Conservation (phyloP, 2,113 vertebrate species). For the Percina caprodes region DNA sequence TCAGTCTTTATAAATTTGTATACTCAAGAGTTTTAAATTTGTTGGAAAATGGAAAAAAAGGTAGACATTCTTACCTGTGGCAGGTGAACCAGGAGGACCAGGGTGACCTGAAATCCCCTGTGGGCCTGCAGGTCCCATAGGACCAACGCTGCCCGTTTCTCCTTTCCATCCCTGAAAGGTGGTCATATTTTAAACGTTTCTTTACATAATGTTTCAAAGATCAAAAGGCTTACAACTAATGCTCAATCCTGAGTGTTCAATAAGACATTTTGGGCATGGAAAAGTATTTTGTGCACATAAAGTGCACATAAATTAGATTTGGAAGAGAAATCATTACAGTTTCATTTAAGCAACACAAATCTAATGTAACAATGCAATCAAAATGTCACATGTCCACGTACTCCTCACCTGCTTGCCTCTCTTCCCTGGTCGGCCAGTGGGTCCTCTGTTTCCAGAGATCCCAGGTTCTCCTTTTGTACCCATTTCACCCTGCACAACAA, state of each 20-base stretch:
- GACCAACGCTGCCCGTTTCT: slow-evolving; percentile 85
- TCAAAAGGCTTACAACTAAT: not conserved
- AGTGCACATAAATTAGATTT: not conserved
- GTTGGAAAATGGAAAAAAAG: not conserved
- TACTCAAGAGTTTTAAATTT: not conserved
- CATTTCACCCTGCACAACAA: slow-evolving; percentile 92
- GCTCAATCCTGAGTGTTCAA: not conserved
- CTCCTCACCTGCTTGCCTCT: slow-evolving; percentile 93
- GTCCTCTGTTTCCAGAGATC: slow-evolving; percentile 92
- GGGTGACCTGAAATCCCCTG: slow-evolving; percentile 91
- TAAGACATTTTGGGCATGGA: not conserved
- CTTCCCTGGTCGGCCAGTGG: slow-evolving; percentile 96
- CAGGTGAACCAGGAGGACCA: slow-evolving; percentile 89
- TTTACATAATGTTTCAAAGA: not conserved
- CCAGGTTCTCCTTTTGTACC: slow-evolving; percentile 96
- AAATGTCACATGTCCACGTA: not conserved
- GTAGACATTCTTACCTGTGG: slow-evolving; percentile 85
- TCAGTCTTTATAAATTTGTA: not conserved
- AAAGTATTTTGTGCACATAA: no score
- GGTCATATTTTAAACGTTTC: not conserved
- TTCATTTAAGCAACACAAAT: not conserved
- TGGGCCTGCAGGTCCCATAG: slow-evolving; percentile 91
- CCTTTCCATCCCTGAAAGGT: slow-evolving; percentile 91
- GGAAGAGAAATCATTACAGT: not conserved
- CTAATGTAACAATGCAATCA: not conserved